A percentile compares a stretch with the other conserved stretches of the same genome.
phyloP scores from a whole-genome alignment of 2,113 vertebrate species.

The Microtus pennsylvanicus region DNA sequence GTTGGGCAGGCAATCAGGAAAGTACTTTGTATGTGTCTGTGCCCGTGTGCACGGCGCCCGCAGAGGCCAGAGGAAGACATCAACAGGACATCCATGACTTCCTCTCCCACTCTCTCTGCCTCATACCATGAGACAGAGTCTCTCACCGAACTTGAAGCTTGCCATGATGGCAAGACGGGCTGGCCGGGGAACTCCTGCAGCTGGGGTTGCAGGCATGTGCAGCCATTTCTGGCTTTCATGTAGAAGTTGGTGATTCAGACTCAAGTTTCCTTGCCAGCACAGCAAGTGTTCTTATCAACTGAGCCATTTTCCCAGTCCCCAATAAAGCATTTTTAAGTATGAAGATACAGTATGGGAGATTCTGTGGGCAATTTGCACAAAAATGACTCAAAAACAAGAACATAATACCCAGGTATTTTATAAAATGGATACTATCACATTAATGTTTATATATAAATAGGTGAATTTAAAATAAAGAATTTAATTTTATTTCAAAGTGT shows the following conservation, averaged over 20 bases:
- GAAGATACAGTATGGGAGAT: slow-evolving; percentile 25
- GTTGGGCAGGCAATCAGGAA: slow-evolving; percentile 7
- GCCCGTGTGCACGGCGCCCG: not conserved
- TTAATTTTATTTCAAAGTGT: slow-evolving; percentile 51
- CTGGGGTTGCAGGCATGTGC: not conserved
- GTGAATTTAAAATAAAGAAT: slow-evolving; percentile 40
- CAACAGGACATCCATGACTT: not conserved
- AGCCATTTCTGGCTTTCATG: not conserved
- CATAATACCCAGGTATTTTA: slow-evolving; percentile 15
- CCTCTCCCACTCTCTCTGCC: too few relatives aligned
- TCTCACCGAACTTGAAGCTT: not conserved
- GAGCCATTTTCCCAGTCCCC: not conserved
- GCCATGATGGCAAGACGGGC: not conserved
- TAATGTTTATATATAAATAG: slow-evolving; percentile 49
- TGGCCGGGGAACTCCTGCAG: not conserved
- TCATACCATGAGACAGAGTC: not conserved
- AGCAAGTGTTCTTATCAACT: too few relatives aligned
- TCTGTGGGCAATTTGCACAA: not conserved
- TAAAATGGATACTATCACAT: slow-evolving; percentile 24
- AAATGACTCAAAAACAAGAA: slow-evolving; percentile 41
- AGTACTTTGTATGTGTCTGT: not conserved
- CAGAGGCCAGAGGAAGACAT: not conserved
- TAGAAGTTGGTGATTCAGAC: not conserved
- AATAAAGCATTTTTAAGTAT: not conserved
- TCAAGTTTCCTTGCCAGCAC: not conserved